A percentile compares a stretch with the other conserved stretches of the same genome.
Evolutionary conservation across 2,113 vertebrate genomes (phyloP).

Genomic region (Garra rufa): DNA sequence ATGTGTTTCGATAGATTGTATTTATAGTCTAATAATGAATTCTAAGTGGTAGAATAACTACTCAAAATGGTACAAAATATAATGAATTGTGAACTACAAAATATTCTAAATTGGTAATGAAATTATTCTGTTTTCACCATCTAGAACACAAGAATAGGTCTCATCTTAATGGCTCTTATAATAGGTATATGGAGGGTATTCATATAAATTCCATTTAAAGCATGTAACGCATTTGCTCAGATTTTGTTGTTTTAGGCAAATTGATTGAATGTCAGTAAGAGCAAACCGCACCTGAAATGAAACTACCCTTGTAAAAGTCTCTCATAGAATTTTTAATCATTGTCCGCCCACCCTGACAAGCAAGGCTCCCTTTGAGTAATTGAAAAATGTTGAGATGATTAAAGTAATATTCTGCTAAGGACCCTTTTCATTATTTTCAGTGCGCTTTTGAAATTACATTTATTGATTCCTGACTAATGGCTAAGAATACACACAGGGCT

Average conservation of each 20-base stretch:
- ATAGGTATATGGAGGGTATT: background rate
- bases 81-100: background rate
- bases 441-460: slow-evolving; percentile 43
- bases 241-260: slow-evolving; percentile 29
- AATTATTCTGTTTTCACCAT: background rate
- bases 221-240: background rate
- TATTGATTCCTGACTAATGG: slow-evolving; percentile 47
- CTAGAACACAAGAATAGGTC: background rate
- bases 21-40: background rate
- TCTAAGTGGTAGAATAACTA: background rate
- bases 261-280: slow-evolving; percentile 41
- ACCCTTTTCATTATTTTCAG: slow-evolving; percentile 50
- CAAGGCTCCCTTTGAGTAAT: slow-evolving; percentile 28
- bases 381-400: slow-evolving; percentile 52
- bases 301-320: slow-evolving; percentile 45
- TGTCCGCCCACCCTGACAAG: slow-evolving; percentile 24
- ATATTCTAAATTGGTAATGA: background rate
- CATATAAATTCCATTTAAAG: background rate
- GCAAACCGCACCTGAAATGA: slow-evolving; percentile 43
- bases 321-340: slow-evolving; percentile 39
- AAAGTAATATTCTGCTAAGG: slow-evolving; percentile 40
- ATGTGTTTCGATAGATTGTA: background rate
- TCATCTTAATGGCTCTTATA: background rate
- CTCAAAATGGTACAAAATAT: background rate
- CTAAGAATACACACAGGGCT: slow-evolving; percentile 38